phyloP scores from a whole-genome alignment of 2,888 invertebrate species.

The Hecatera dysodea region DNA sequence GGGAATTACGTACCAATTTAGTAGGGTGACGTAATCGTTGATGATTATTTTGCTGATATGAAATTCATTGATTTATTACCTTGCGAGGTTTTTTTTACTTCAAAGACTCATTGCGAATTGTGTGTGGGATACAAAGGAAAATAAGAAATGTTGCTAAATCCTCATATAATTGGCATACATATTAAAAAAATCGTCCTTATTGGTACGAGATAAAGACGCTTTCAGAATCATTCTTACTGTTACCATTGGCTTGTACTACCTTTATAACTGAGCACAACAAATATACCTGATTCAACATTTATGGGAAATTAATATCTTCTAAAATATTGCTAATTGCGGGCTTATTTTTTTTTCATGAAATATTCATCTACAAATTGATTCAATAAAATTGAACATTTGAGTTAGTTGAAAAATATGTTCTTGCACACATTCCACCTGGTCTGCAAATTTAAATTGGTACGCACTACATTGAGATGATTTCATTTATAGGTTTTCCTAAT shows the following conservation, averaged over 20 bases:
- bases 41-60: neutral
- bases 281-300: neutral
- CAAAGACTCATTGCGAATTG: neutral
- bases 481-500: too few species aligned
- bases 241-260: neutral
- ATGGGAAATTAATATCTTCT: too few species aligned
- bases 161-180: too few species aligned
- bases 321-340: too few species aligned
- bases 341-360: neutral
- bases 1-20: conserved; percentile 1
- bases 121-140: neutral
- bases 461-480: too few species aligned
- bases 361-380: too few species aligned
- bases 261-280: neutral
- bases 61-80: conserved; percentile 3
- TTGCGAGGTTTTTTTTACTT: neutral
- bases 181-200: neutral
- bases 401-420: too few species aligned
- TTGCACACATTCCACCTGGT: too few species aligned
- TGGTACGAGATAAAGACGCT: neutral
- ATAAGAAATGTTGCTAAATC: neutral
- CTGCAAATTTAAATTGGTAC: too few species aligned
- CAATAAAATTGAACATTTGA: too few species aligned
- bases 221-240: neutral
- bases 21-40: conserved; percentile 12